A percentile compares a stretch with the other conserved stretches of the same genome.
Evolutionary conservation across 2,888 invertebrate species (phyloP).

Genomic region (Chesias legatella): DNA sequence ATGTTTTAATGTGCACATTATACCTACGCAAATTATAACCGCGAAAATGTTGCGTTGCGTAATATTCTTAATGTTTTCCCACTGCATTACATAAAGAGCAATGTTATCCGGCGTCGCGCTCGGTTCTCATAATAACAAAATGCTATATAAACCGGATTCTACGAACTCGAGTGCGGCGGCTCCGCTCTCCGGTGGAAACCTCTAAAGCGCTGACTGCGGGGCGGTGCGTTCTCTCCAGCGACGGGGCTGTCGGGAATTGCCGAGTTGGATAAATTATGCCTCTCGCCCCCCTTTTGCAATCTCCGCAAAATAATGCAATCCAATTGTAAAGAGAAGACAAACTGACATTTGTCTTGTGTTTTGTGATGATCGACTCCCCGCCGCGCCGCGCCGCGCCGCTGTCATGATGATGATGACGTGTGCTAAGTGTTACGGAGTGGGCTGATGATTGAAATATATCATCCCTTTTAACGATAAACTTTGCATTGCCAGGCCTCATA

Average conservation of each 20-base stretch:
- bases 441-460: too few relatives aligned
- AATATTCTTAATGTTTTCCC: constrained; percentile 50
- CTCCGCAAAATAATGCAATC: constrained; percentile 72
- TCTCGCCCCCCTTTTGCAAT: constrained; percentile 65
- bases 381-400: too few relatives aligned
- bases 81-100: constrained; percentile 60
- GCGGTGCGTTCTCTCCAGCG: constrained; percentile 64
- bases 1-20: too few relatives aligned
- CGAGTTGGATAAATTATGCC: constrained; percentile 71
- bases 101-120: constrained; percentile 60
- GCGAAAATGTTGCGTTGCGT: constrained; percentile 10
- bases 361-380: constrained; percentile 45
- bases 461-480: too few relatives aligned
- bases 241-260: constrained; percentile 72
- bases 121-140: constrained; percentile 70
- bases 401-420: constrained; percentile 27
- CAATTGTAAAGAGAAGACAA: constrained; percentile 59
- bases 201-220: constrained; percentile 72
- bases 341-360: constrained; percentile 60
- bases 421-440: too few relatives aligned
- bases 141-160: constrained; percentile 74
- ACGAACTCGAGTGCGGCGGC: constrained; percentile 66
- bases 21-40: background rate
- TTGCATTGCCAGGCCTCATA: too few relatives aligned
- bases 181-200: constrained; percentile 61